Percentiles rank a stretch among this genome's conserved stretches.
Conservation (phyloP, 2,113 vertebrate genomes). For the Chamaea fasciata region DNA sequence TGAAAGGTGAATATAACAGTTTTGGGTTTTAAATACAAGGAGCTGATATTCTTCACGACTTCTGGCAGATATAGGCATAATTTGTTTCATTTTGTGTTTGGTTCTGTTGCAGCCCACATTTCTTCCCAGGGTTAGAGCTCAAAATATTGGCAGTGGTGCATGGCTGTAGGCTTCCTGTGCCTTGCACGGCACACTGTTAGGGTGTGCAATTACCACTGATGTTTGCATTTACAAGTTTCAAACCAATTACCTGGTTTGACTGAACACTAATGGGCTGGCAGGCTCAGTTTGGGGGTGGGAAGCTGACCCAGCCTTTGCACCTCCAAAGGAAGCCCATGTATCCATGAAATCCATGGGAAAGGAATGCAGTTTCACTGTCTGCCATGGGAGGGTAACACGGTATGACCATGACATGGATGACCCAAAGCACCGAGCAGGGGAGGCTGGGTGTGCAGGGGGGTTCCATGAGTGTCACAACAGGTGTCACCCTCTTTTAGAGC, state of each 20-base stretch:
- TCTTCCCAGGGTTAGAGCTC: not conserved
- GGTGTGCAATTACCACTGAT: too few species aligned
- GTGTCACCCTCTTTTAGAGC: not conserved
- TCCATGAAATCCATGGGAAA: not conserved
- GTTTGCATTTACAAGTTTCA: not conserved
- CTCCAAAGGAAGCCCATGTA: not conserved
- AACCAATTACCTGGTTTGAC: not conserved
- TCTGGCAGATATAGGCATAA: not conserved
- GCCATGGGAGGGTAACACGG: not conserved
- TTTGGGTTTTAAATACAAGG: not conserved
- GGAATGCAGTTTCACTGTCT: not conserved
- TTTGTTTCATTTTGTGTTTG: not conserved
- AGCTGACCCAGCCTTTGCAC: not conserved
- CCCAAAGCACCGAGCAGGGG: not conserved
- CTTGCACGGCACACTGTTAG: too few species aligned
- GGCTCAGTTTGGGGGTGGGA: not conserved
- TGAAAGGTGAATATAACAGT: not conserved
- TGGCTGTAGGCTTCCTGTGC: not conserved
- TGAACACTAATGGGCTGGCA: rapidly evolving
- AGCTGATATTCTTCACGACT: not conserved
- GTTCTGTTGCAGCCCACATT: not conserved
- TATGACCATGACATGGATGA: not conserved
- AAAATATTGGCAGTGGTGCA: not conserved
- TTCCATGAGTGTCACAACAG: not conserved
- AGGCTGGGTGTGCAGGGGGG: not conserved